Evolutionary conservation across 1,140 invertebrate genomes (phyloP).

Genomic region (Galendromus occidentalis): DNA sequence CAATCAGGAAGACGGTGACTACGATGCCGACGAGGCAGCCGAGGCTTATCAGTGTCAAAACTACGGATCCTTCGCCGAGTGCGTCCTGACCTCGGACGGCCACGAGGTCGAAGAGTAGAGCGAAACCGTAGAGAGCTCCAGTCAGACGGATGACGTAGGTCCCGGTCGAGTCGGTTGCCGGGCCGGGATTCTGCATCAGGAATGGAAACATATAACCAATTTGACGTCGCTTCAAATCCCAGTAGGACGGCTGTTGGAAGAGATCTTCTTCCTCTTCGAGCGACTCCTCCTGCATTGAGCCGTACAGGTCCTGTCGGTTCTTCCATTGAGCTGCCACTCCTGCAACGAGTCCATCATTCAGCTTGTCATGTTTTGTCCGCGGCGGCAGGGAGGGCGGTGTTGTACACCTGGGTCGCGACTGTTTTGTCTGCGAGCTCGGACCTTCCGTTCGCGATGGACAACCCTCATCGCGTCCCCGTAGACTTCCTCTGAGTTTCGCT

Average conservation of each 20-base stretch:
- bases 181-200: constrained; percentile 31
- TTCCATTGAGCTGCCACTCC: constrained; percentile 4
- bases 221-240: constrained; percentile 1
- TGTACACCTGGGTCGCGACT: neutral
- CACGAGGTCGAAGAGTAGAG: constrained; percentile 59
- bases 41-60: constrained; percentile 46
- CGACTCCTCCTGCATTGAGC: constrained; percentile 9
- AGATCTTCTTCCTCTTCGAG: constrained; percentile 6
- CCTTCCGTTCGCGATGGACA: too few species aligned
- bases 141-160: constrained; percentile 69
- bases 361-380: neutral
- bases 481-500: too few species aligned
- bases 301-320: constrained; percentile 4
- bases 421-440: neutral
- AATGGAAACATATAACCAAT: constrained; percentile 39
- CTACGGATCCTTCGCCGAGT: constrained; percentile 27
- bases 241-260: constrained; percentile 3
- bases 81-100: constrained; percentile 48
- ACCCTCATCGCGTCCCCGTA: too few species aligned
- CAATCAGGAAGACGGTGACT: constrained; percentile 53
- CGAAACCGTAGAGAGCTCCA: constrained; percentile 53
- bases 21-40: constrained; percentile 52
- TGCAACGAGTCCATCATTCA: neutral
- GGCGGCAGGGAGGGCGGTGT: neutral
- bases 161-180: constrained; percentile 55